Base-by-base conservation (phyloP, 1,140 invertebrate genomes). In the Drosophila pectinifera region DNA sequence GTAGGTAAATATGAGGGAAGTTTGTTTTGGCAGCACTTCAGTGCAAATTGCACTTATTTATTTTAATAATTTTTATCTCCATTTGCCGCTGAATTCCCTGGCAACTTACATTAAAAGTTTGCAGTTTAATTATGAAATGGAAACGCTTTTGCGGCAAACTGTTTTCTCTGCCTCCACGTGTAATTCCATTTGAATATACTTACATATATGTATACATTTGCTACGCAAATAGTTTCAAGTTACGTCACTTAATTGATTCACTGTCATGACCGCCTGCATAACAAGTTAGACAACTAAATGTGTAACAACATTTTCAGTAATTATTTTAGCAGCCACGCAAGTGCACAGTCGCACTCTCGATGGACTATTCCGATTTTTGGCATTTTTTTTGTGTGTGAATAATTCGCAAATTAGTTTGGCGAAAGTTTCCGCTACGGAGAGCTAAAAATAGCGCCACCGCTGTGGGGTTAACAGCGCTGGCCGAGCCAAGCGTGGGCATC, bases 341-440 rank as follows among this genome's bases (percentile, higher is more conserved):
- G 54, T 43, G 61, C 39, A 59, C 14, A 63, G 10, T 16, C 20
- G 51, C 54, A 34, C 20, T 49, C 24, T 31, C 3, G 31, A n/a
- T 16, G 42, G 31, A 11, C 8, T 31, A 10, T 31, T 31, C n/a
- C n/a, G n/a, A n/a, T 8, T 31, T 31, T 31, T 31, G 28, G 2
- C 10, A 10, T 28, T 8, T 26, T 28, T n/a, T 28, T 46, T 24
- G 45, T 41, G 31, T 24, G 36, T 36, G 20, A 67, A 42, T 51
- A 51, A 68, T 64, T 68, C 61, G 24, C 43, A 68, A 68, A 68
- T 64, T 65, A 65, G 64, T 65, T 68, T 65, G 26, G n/a, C 38
- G 11, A 42, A 68, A 68, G 45, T 64, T 64, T 48, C 39, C 38
- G 38, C 56, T 42, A 4, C 55, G 18, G 10, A 22, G 26, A 38